Evolutionary conservation across 2,888 invertebrate species (phyloP).

Genomic region (Scrobipalpa atriplicella): DNA sequence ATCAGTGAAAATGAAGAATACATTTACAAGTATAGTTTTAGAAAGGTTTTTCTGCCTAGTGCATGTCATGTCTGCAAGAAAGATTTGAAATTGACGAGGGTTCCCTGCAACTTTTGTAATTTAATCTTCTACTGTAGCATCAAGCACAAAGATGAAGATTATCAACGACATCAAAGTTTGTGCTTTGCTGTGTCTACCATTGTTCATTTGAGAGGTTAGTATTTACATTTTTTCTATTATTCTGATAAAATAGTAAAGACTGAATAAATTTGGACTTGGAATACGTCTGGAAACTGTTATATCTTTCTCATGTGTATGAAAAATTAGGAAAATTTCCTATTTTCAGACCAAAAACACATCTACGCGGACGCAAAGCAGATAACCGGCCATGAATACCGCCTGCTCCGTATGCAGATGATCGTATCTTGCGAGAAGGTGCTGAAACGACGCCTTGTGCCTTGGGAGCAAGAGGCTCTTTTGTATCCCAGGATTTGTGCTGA

Average conservation of each 20-base stretch:
- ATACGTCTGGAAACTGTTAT: too few species aligned
- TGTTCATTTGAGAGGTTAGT: constrained; percentile 79
- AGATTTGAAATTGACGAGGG: constrained; percentile 53
- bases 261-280: too few species aligned
- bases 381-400: constrained; percentile 83
- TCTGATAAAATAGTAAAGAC: too few species aligned
- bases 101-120: constrained; percentile 79
- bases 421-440: constrained; percentile 82
- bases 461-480: constrained; percentile 87
- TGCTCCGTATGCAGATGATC: constrained; percentile 84
- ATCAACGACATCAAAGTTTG: constrained; percentile 80
- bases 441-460: constrained; percentile 82
- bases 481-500: constrained; percentile 85
- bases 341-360: constrained; percentile 78
- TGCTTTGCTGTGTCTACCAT: constrained; percentile 84
- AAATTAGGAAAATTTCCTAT: neutral
- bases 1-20: constrained; percentile 83
- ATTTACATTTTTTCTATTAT: neutral
- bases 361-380: constrained; percentile 75
- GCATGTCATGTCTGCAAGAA: constrained; percentile 81
- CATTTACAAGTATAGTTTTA: constrained; percentile 85
- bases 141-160: constrained; percentile 84
- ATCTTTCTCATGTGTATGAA: neutral
- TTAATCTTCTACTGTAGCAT: constrained; percentile 85
- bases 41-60: constrained; percentile 84